Evolutionary conservation across 2,113 vertebrate genomes (phyloP), one percentile per base, ranked within the genome.

Genomic region (Zeus faber): DNA sequence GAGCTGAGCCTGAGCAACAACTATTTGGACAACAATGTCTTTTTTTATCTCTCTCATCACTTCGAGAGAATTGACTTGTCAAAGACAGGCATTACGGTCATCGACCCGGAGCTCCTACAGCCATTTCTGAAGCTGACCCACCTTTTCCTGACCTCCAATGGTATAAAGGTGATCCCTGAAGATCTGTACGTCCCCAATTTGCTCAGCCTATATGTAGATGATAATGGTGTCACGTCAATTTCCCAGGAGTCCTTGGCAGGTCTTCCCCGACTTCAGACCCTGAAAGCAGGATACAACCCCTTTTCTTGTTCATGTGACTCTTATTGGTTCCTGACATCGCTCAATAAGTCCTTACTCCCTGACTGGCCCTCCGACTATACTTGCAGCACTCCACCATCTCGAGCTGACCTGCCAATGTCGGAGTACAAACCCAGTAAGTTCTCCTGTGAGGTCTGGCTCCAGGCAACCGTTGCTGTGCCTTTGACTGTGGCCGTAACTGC

Each of bases 281-380:
- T 87, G 5, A 80, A 76, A 58, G 82, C 63, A 13, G 79, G 79
- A 20, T 58, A 50, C 55, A 87, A 86, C 1, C 83, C 85, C 4
- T 87, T 85, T 16, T 65, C 63, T 55, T 88, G 86, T 24, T 73
- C 62, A 0, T 85, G 86, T 49, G 79, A 88, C 54, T 74, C 73
- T 2, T 58, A 77, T 61, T 88, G 86, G 85, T 83, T 88, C 33
- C 18, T 77, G 8, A 70, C 46, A 6, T 44, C 3, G 4, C 31
- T 81, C 4, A 82, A 87, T 61, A 88, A 85, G 35, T 70, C 75
- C 9, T 25, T 80, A 44, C 67, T 87, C 4, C 25, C n/a, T 24
- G 80, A 85, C 44, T 88, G 86, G 82, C 83, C 83, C 1, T 54
- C 60, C 5, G 66, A 74, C 16, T 85, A 88, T 1, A 64, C 29